Evolutionary conservation across 2,113 vertebrate genomes (phyloP).

Genomic region (Speoplatyrhinus poulsoni): DNA sequence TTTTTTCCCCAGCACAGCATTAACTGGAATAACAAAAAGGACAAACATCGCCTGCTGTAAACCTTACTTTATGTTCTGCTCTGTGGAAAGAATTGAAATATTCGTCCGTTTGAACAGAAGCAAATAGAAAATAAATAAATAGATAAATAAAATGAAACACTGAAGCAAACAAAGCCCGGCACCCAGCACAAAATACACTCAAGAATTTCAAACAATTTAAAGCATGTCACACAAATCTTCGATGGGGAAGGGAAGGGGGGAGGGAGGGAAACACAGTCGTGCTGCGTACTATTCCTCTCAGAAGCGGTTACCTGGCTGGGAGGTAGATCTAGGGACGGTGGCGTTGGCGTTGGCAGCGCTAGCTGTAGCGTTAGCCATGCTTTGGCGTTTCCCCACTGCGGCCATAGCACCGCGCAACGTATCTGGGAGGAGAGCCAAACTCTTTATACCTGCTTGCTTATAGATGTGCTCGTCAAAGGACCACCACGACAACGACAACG

Average conservation of each 20-base stretch:
- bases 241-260: background rate
- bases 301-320: constrained; percentile 85
- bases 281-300: background rate
- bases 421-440: constrained; percentile 77
- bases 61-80: too few species aligned
- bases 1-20: background rate
- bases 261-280: background rate
- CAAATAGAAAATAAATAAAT: background rate
- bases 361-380: constrained; percentile 57
- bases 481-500: background rate
- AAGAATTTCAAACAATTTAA: background rate
- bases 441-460: constrained; percentile 30
- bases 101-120: background rate
- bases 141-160: constrained; percentile 4
- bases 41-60: too few species aligned
- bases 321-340: constrained; percentile 84
- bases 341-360: constrained; percentile 31
- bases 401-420: constrained; percentile 80
- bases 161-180: background rate
- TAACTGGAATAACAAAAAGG: too few species aligned
- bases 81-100: background rate
- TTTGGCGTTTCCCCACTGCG: constrained; percentile 75
- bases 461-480: background rate
- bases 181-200: background rate
- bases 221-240: background rate